Evolutionary conservation across 2,113 vertebrate species (phyloP).

Genomic region (Takifugu bimaculatus): DNA sequence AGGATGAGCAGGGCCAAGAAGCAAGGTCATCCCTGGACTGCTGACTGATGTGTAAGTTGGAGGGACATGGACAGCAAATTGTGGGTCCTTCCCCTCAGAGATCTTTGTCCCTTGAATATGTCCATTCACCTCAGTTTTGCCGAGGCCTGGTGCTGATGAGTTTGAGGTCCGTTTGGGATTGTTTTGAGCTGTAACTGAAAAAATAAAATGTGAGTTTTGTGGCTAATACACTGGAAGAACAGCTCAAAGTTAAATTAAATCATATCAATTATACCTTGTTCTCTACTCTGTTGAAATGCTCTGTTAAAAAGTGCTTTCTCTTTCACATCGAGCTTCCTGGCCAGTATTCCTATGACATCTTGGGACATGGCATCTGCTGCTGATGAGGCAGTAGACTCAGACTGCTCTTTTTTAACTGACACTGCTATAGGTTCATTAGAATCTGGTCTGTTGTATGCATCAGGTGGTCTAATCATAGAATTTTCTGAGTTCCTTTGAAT

Average conservation of each 20-base stretch:
- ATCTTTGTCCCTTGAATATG: constrained; percentile 81
- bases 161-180: constrained; percentile 76
- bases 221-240: background rate
- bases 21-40: constrained; percentile 81
- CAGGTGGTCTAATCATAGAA: constrained; percentile 66
- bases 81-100: constrained; percentile 80
- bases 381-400: constrained; percentile 75
- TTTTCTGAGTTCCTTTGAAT: constrained; percentile 77
- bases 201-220: constrained; percentile 67
- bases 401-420: constrained; percentile 87
- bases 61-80: constrained; percentile 82
- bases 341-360: constrained; percentile 80
- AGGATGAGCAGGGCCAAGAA: constrained; percentile 82
- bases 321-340: constrained; percentile 79
- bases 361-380: constrained; percentile 73
- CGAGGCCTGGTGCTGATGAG: constrained; percentile 68
- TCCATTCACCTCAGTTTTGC: constrained; percentile 89
- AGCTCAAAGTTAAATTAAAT: constrained; percentile 37
- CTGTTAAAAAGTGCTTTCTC: constrained; percentile 84
- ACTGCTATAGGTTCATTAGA: constrained; percentile 68
- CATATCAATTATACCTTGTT: constrained; percentile 82
- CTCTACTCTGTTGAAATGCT: constrained; percentile 85
- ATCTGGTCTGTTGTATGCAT: constrained; percentile 71
- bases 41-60: constrained; percentile 78
- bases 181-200: constrained; percentile 82